Percentiles rank a stretch among this genome's conserved stretches.
These are phyloP conservation scores for Seriola quinqueradiata DNA, from an alignment of 2,113 vertebrate genomes.

Conservation along the genomic window DNA sequence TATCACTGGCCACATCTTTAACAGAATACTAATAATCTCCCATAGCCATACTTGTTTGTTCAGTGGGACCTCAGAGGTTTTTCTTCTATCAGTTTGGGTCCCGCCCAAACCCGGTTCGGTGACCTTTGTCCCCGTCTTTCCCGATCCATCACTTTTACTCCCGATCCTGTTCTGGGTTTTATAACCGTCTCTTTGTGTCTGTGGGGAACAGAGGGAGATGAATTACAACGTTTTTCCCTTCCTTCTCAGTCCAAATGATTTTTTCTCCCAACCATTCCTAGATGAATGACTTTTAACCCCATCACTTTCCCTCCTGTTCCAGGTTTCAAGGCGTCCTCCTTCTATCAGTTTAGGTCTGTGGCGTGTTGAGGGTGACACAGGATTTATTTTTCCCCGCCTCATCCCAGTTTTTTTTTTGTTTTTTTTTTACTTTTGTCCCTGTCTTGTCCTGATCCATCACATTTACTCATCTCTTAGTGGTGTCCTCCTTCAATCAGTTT, in stretches of 20 bases:
- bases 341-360: too few relatives aligned
- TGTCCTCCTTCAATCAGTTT: neutral
- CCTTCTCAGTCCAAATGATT: too few relatives aligned
- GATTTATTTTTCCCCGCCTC: neutral
- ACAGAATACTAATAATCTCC: neutral
- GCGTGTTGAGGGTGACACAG: too few relatives aligned
- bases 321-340: too few relatives aligned
- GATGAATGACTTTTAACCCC: too few relatives aligned
- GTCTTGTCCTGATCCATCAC: neutral
- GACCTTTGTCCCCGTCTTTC: neutral
- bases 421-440: neutral
- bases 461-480: neutral
- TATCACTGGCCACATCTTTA: constrained; percentile 17
- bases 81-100: neutral
- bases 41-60: neutral
- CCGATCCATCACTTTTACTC: too few relatives aligned
- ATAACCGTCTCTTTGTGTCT: neutral
- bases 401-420: neutral
- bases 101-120: neutral
- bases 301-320: too few relatives aligned
- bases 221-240: neutral
- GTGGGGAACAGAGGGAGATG: neutral
- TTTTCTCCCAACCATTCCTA: too few relatives aligned
- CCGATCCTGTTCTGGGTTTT: neutral
- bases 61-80: neutral